Evolutionary conservation across 2,888 invertebrate species (phyloP).

Genomic region (Pediacus dermestoides): DNA sequence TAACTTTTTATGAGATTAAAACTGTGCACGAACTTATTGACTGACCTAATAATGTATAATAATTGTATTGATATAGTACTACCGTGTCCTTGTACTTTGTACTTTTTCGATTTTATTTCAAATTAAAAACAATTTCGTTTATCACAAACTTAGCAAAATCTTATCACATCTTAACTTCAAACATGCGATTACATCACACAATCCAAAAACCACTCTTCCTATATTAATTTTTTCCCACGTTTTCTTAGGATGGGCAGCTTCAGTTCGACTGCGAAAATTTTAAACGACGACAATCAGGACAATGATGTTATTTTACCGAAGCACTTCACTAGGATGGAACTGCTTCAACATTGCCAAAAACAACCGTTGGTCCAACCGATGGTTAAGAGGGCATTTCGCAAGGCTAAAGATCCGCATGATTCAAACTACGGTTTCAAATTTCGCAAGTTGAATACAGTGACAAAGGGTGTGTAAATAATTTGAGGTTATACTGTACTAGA

Average conservation of each 20-base stretch:
- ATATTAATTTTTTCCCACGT: conserved; percentile 11
- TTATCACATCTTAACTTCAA: too few species aligned
- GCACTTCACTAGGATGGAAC: conserved; percentile 50
- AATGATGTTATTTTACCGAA: conserved; percentile 54
- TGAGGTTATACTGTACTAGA: neutral
- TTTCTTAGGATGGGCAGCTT: conserved; percentile 69
- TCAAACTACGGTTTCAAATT: conserved; percentile 38
- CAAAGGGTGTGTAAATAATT: conserved; percentile 44
- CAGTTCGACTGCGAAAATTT: conserved; percentile 63
- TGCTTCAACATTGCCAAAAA: conserved; percentile 56
- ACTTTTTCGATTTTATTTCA: conserved; percentile 1
- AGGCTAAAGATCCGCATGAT: conserved; percentile 24
- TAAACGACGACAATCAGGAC: conserved; percentile 62
- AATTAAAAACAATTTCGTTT: neutral
- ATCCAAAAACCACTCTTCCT: conserved; percentile 4
- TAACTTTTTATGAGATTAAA: too few species aligned
- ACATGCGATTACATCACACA: neutral
- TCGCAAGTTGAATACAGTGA: conserved; percentile 51
- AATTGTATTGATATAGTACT: too few species aligned
- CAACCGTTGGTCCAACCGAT: conserved; percentile 50
- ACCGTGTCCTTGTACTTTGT: neutral
- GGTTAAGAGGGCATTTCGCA: conserved; percentile 46
- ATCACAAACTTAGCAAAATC: neutral
- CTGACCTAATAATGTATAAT: too few species aligned
- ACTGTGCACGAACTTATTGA: too few species aligned